Conservation (phyloP, 2,113 vertebrate species). For the Syrmaticus mikado region DNA sequence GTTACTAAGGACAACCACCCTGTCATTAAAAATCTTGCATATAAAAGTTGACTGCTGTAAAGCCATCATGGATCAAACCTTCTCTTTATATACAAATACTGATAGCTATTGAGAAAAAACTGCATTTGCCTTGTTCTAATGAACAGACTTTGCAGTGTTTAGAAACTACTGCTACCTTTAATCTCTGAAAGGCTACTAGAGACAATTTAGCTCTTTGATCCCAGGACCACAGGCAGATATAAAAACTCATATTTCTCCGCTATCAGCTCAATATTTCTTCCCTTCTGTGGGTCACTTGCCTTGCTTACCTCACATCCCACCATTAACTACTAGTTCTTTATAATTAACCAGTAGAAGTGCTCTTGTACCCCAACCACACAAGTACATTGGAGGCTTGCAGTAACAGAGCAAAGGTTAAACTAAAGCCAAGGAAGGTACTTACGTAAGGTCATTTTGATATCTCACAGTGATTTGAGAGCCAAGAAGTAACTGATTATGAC, state of each 20-base stretch:
- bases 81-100: not conserved
- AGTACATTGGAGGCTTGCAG: not conserved
- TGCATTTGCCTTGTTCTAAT: not conserved
- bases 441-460: not conserved
- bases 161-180: not conserved
- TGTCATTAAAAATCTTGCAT: not conserved
- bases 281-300: not conserved
- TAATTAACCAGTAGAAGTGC: not conserved
- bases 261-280: not conserved
- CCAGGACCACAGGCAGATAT: not conserved
- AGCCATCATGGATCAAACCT: not conserved
- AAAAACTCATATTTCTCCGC: not conserved
- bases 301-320: not conserved
- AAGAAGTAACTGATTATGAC: not conserved
- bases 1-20: conserved; percentile 5
- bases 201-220: not conserved
- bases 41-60: not conserved
- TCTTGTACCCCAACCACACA: not conserved
- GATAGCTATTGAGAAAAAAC: conserved; percentile 3
- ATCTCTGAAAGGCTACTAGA: not conserved
- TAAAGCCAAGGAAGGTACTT: not conserved
- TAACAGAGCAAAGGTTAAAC: not conserved
- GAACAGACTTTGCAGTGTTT: not conserved
- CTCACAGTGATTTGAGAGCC: not conserved
- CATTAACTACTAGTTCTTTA: not conserved